Base-by-base conservation (phyloP, 2,113 vertebrate genomes). In the Trinectes maculatus region DNA sequence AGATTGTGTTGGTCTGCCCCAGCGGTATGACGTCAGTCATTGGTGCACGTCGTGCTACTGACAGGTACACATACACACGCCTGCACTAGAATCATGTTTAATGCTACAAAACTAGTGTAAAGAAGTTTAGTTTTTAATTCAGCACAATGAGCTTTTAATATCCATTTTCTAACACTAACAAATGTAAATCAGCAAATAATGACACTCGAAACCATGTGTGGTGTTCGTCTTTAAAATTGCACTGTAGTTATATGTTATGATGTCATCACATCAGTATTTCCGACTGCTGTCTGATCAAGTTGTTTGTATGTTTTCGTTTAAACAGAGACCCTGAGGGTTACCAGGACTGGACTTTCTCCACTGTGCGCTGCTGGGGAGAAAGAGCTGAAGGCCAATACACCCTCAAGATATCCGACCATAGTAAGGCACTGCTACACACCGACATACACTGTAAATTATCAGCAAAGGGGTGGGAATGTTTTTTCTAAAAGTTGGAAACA, bases 311-410 rank as follows among this genome's bases (percentile, higher is more conserved):
- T 36, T 3, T 52, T 11, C 63, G 18, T 67, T 16, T 34, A 0
- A 5, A 25, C 71, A 94, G 97, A 77, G 95, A 99, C 55, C 53
- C 93, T 49, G 85, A 78, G 0, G 97, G 97, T 42, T 96, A 95
- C 58, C 89, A 90, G 0, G 97, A 97, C 77, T 99, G 98, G 98
- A 98, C 96, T 16, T 99, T 99, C 87, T 99, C 97, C 77, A 97
- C 96, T 0, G 97, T 99, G 40, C 94, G 98, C 0, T 99, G 98
- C 89, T 99, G 97, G 97, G 98, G 97, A 0, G 98, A 99, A 80
- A 89, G 66, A 40, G 96, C 96, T 0, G 88, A 79, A 72, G 98
- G 98, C 59, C 81, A 77, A 0, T 99, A 99, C 89, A 93, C 77
- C 0, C 93, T 99, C 12, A 79, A 88, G 4, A 2, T 99, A 72